Evolutionary conservation across 2,888 invertebrate genomes (phyloP), one percentile per base, ranked within the genome.

Genomic region (Parthenolecanium corni): DNA sequence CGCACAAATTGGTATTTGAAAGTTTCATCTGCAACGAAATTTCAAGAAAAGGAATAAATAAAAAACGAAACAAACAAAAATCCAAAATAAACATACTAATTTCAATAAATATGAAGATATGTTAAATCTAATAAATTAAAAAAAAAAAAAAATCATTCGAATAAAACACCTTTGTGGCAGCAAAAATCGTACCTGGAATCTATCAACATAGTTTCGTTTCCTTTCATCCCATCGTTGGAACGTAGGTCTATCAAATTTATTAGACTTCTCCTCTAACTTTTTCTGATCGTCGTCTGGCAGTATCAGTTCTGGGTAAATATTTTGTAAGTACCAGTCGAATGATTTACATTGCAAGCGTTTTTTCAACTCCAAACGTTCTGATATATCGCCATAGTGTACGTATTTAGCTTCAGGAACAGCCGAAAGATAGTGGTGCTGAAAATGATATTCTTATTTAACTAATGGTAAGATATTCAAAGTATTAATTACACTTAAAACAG

Each of bases 311-410:
- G 91, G 90, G 73, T 93, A 93, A 2, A 94, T 78, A 66, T 83
- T 84, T 58, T 86, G 82, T 67, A 94, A 73, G 70, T 90, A 94
- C 93, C 93, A 94, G 64, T 84, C 79, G 74, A 94, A 94, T 23
- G 83, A 77, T 67, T 86, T 81, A 74, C 94, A 94, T 11, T 84
- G 76, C 0, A 93, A 75, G n/a, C 76, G 76, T 69, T 86, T 77
- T 1, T 93, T 79, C 6, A 97, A 74, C 25, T 79, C 76, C 11
- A 83, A 68, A 53, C 95, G 79, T 0, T 86, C 84, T 0, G 83
- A 79, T 20, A 97, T 77, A 72, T 96, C 88, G 0, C 96, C 97
- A 67, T 67, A 70, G 46, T 80, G 74, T 11, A 82, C 73, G 25
- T 78, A 74, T 21, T 79, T 78, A 2, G 81, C 79, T 64, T 75